Evolutionary conservation across 2,888 invertebrate genomes (phyloP).

Genomic region (Caenorhabditis sp.): DNA sequence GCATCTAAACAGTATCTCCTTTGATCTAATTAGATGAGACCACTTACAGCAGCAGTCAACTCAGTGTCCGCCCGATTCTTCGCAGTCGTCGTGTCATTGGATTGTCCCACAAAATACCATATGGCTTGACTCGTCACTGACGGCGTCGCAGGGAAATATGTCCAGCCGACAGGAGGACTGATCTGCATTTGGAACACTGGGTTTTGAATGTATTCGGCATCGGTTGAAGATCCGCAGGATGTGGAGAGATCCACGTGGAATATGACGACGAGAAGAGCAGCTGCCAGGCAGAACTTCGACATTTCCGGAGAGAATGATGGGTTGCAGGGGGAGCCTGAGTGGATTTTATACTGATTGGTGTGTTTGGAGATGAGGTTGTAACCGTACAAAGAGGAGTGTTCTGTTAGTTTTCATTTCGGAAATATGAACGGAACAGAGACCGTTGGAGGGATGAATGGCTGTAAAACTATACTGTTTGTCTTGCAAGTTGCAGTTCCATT

Average conservation of each 20-base stretch:
- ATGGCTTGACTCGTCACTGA: slow-evolving; percentile 61
- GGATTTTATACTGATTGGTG: slow-evolving; percentile 23
- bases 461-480: slow-evolving; percentile 42
- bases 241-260: slow-evolving; percentile 25
- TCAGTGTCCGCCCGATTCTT: slow-evolving; percentile 69
- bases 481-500: slow-evolving; percentile 2
- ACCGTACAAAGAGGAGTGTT: slow-evolving; percentile 54
- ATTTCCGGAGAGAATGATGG: slow-evolving; percentile 23
- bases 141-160: slow-evolving; percentile 70
- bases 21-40: background rate
- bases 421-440: slow-evolving; percentile 5
- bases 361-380: slow-evolving; percentile 59
- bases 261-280: background rate
- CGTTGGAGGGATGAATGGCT: slow-evolving; percentile 15
- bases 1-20: slow-evolving; percentile 47
- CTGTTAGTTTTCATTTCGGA: slow-evolving; percentile 39
- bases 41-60: slow-evolving; percentile 67
- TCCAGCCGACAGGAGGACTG: slow-evolving; percentile 75
- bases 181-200: slow-evolving; percentile 74
- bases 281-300: slow-evolving; percentile 25
- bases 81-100: slow-evolving; percentile 69
- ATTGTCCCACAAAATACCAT: slow-evolving; percentile 74
- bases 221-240: slow-evolving; percentile 57
- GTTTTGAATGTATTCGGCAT: slow-evolving; percentile 68
- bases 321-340: too few relatives aligned